Evolutionary conservation across 2,113 vertebrate genomes (phyloP), one percentile per base, ranked within the genome.

Genomic region (Varanus salvator): DNA sequence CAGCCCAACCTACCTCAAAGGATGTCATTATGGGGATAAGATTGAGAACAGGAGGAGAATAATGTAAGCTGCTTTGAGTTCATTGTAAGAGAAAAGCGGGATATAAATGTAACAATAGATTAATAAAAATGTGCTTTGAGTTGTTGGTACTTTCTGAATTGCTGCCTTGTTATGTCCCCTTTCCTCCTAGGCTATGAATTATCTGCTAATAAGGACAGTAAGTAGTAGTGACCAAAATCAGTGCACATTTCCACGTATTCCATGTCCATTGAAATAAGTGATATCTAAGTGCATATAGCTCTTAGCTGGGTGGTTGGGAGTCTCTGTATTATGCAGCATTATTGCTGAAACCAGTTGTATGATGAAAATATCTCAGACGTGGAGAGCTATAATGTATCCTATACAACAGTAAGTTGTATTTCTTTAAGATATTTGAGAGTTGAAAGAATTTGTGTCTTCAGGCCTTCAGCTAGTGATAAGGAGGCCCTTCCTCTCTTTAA

Each of bases 161-260:
- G 52, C 87, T 90, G 72, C 81, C 94, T 91, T 90, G 91, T 87
- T 94, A 92, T 90, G 92, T 92, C 87, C 86, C 34, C 68, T 74
- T n/a, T 85, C 31, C 64, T 85, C 8, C 29, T 92, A 54, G 69
- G 6, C 69, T 75, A 11, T 57, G 48, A 74, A 54, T 57, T 85
- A 8, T 54, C 19, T 85, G 64, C 66, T 84, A 7, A 11, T 85
- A 83, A 64, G 64, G 27, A 3, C 82, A 85, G 68, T 75, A 34
- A 57, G n/a, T 86, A 44, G 38, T 86, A 60, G 3, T 57, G 31
- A n/a, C 12, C n/a, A 57, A 80, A 57, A 54, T 31, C 78, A 80
- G 50, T 54, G 14, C 50, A 1, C 54, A 31, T 31, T 31, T 54
- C 15, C 50, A 34, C 29, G n/a, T 27, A 31, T 12, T 72, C 25